Percentiles rank a stretch among this genome's conserved stretches.
Evolutionary conservation across 2,888 invertebrate genomes (phyloP).

Genomic region (Hecatera dysodea): DNA sequence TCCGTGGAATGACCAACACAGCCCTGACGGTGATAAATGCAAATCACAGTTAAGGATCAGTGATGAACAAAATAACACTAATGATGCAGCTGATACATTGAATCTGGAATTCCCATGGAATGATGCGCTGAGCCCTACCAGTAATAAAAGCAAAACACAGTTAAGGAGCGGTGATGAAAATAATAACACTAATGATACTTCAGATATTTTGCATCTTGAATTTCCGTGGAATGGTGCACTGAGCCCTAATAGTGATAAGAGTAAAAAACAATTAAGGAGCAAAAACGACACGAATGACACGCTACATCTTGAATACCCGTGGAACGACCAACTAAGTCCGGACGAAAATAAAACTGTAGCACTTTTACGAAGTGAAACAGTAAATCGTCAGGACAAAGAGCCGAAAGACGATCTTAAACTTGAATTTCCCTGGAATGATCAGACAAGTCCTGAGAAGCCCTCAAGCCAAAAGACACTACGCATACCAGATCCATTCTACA

Average conservation of each 20-base stretch:
- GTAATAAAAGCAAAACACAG: neutral
- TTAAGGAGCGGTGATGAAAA: neutral
- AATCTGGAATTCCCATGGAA: conserved; percentile 46
- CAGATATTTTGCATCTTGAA: conserved; percentile 18
- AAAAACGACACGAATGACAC: neutral
- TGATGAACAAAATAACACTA: neutral
- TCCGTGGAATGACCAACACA: neutral
- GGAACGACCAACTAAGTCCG: conserved; percentile 7
- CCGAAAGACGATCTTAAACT: conserved; percentile 9
- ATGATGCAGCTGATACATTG: neutral
- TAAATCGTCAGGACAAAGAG: neutral
- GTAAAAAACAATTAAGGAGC: neutral
- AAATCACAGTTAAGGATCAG: neutral
- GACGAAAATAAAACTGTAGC: neutral
- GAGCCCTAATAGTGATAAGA: neutral
- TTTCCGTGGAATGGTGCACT: conserved; percentile 30
- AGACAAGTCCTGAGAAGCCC: conserved; percentile 7
- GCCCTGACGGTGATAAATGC: neutral
- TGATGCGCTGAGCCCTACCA: neutral
- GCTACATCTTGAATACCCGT: conserved; percentile 16
- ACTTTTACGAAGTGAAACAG: conserved; percentile 5
- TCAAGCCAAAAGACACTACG: neutral
- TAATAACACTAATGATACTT: neutral
- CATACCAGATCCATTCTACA: conserved; percentile 9
- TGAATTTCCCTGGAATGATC: conserved; percentile 8